A percentile compares a stretch with the other conserved stretches of the same genome.
Evolutionary conservation across 2,888 invertebrate species (phyloP).

Genomic region (Orgyia antiqua): DNA sequence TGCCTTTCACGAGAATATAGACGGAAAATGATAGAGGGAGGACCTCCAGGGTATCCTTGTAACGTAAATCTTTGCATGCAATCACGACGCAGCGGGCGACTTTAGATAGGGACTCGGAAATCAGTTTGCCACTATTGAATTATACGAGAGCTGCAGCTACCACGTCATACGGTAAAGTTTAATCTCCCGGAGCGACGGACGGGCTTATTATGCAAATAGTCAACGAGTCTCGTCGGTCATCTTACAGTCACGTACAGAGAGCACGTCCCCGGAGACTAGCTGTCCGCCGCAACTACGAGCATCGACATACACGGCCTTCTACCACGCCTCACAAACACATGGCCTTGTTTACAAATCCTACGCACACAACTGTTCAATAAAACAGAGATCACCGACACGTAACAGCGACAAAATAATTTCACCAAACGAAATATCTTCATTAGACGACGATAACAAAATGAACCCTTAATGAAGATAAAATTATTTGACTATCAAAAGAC

Average conservation of each 20-base stretch:
- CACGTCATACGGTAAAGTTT: slow-evolving; percentile 73
- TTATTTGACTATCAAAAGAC: slow-evolving; percentile 65
- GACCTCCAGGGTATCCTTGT: slow-evolving; percentile 38
- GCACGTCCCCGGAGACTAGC: slow-evolving; percentile 5
- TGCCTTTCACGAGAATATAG: slow-evolving; percentile 40
- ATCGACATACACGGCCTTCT: too few species aligned
- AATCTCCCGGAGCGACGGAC: slow-evolving; percentile 67
- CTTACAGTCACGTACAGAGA: slow-evolving; percentile 57
- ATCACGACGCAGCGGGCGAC: slow-evolving; percentile 43
- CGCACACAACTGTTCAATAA: slow-evolving; percentile 12
- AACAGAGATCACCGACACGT: slow-evolving; percentile 15
- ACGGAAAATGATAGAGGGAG: slow-evolving; percentile 40
- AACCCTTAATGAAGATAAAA: slow-evolving; percentile 56
- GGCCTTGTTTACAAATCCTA: slow-evolving; percentile 17
- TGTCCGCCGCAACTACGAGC: slow-evolving; percentile 7
- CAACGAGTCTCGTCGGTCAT: slow-evolving; percentile 59
- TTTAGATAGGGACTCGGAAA: slow-evolving; percentile 54
- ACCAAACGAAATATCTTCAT: slow-evolving; percentile 43
- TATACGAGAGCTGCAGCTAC: slow-evolving; percentile 66
- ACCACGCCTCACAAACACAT: slow-evolving; percentile 9
- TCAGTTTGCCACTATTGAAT: slow-evolving; percentile 75
- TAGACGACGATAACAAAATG: slow-evolving; percentile 48
- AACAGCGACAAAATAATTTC: slow-evolving; percentile 24
- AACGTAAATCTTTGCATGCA: slow-evolving; percentile 57
- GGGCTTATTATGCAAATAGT: slow-evolving; percentile 74